A percentile compares a stretch with the other conserved stretches of the same genome.
Conservation (phyloP, 2,797 vertebrate genomes). For the Margarornis squamiger region DNA sequence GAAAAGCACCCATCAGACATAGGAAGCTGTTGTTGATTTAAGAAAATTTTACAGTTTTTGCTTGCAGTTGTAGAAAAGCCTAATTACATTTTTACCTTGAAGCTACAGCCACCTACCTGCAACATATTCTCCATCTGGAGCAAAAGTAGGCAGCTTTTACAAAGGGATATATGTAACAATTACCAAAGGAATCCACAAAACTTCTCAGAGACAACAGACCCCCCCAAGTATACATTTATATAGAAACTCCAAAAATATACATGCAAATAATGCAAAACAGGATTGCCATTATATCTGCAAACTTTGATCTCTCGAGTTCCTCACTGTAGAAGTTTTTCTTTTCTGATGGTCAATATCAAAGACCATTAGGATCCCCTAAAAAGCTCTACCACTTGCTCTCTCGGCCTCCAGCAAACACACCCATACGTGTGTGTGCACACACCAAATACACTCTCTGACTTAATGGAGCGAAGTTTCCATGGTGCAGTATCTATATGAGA, state of each 20-base stretch:
- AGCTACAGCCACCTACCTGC: conserved; percentile 8
- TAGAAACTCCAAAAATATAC: conserved; percentile 45
- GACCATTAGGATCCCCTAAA: conserved; percentile 1
- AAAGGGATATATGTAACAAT: neutral
- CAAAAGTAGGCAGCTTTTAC: neutral
- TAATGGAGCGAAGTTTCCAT: conserved; percentile 21
- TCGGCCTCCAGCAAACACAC: conserved; percentile 25
- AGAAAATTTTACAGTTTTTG: neutral
- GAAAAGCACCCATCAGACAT: neutral
- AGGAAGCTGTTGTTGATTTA: neutral
- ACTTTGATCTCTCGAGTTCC: neutral
- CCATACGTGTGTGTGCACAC: neutral
- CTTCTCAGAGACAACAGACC: conserved; percentile 56
- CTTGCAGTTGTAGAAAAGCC: neutral
- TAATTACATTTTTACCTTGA: neutral
- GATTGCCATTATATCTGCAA: neutral
- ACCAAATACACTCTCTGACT: neutral
- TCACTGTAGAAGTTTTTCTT: conserved; percentile 12
- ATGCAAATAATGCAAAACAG: conserved; percentile 20
- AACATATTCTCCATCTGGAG: neutral
- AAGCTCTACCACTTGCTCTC: neutral
- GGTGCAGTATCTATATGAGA: conserved; percentile 14
- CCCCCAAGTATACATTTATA: conserved; percentile 41
- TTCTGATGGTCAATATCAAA: conserved; percentile 44
- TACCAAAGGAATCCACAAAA: conserved; percentile 46